phyloP scores from a whole-genome alignment of 1,140 invertebrate genomes.

The Phthorimaea operculella region DNA sequence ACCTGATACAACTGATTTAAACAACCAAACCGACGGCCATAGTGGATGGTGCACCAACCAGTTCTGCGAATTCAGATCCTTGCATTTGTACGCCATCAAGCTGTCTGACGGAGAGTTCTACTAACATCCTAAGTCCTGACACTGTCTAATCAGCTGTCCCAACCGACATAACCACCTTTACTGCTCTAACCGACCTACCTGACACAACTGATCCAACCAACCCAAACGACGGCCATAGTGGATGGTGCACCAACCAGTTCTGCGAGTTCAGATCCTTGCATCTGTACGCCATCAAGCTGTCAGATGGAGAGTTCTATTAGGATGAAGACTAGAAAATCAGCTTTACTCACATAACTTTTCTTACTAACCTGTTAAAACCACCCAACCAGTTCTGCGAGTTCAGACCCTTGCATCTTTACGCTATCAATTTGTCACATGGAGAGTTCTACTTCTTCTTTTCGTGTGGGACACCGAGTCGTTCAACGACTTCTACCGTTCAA shows the following conservation, averaged over 20 bases:
- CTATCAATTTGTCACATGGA: slow-evolving; percentile 48
- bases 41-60: slow-evolving; percentile 56
- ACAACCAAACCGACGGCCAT: slow-evolving; percentile 51
- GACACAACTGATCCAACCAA: no score
- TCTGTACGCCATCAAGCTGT: slow-evolving; percentile 50
- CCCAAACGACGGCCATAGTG: slow-evolving; percentile 40
- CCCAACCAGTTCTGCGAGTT: slow-evolving; percentile 59
- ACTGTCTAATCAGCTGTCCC: no score
- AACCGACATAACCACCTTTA: no score
- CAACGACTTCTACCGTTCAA: no score
- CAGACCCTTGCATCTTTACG: slow-evolving; percentile 50
- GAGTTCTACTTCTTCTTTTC: no score
- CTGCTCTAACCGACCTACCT: no score
- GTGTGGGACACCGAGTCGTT: no score
- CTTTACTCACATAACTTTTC: no score
- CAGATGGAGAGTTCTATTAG: slow-evolving; percentile 57
- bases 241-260: slow-evolving; percentile 58
- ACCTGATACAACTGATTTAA: no score
- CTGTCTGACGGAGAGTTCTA: slow-evolving; percentile 53
- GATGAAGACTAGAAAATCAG: slow-evolving; percentile 15
- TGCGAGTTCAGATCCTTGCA: slow-evolving; percentile 35
- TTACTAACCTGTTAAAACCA: no score
- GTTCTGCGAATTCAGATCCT: slow-evolving; percentile 52
- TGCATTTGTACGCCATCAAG: slow-evolving; percentile 52
- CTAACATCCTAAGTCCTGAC: no score